These are phyloP conservation scores for Clinocottus analis DNA, from an alignment of 2,113 vertebrate species.

Conservation along the genomic window DNA sequence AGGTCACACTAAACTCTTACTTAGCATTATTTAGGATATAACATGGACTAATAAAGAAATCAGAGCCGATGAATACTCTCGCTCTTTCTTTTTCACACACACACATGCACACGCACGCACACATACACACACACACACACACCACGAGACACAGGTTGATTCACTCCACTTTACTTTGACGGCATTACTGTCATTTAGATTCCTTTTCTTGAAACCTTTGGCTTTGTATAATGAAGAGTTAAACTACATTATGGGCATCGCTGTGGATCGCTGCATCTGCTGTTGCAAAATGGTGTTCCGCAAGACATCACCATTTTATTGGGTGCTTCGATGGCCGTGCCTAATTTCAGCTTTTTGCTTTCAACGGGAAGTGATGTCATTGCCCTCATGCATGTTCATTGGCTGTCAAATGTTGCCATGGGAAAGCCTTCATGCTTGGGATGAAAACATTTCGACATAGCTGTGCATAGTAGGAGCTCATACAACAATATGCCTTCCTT, in stretches of 20 bases:
- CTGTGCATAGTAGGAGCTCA: slow-evolving; percentile 1
- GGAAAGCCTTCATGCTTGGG: slow-evolving; percentile 11
- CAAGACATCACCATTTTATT: not conserved
- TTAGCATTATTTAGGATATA: no score
- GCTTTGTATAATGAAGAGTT: not conserved
- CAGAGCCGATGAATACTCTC: no score
- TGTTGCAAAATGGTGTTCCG: not conserved
- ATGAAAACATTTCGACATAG: slow-evolving; percentile 3
- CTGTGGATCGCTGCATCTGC: not conserved
- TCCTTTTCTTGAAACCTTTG: not conserved
- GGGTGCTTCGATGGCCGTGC: not conserved
- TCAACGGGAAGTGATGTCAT: slow-evolving; percentile 39
- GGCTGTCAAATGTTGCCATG: slow-evolving; percentile 56
- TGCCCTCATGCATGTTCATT: slow-evolving; percentile 9
- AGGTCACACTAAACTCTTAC: not conserved
- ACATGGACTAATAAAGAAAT: no score
- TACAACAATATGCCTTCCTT: slow-evolving; percentile 1
- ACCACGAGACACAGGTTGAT: not conserved
- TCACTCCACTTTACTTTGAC: not conserved
- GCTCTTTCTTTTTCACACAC: no score
- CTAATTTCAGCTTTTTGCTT: not conserved
- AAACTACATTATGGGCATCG: not conserved
- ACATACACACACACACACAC: not conserved
- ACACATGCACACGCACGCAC: no score
- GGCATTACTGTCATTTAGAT: not conserved